Evolutionary conservation across 2,888 invertebrate species (phyloP), one percentile per base, ranked within the genome.

Genomic region (Gymnosoma rotundatum): DNA sequence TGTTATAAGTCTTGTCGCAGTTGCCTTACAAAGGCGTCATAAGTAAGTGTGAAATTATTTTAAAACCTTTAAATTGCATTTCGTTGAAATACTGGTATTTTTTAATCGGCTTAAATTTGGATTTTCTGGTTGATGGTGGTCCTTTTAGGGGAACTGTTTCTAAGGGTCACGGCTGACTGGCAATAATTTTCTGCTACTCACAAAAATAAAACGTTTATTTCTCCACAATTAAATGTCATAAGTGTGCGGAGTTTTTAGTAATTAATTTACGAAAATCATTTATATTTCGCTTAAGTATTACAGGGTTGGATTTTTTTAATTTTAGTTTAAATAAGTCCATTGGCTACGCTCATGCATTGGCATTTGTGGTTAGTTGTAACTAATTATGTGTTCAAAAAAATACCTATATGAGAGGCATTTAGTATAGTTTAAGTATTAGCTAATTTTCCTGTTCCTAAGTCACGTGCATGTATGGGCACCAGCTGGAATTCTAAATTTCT

Each of bases 21-120:
- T 14, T 52, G 2, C 4, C 21, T 6, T 9, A 25, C 21, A 45
- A 63, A 80, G 73, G 83, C 80, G 76, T 83, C 80, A 80, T 83
- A 80, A 76, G 69, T 80, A 83, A 83, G 83, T 80, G 83, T 83
- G 76, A 83, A 83, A 83, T 83, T 83, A 63, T 76, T 80, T 61
- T 52, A 52, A 78, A 80, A 76, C 45, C 67, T 72, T 69, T 16
- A 45, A 76, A 80, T 61, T 72, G 25, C 18, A 38, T 78, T 67
- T 60, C 38, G 1, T 64, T 50, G 8, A 14, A 48, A 69, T 36
- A 25, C 42, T 20, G 42, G 0, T 54, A 18, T 67, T 61, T 80
- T 80, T 45, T 76, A 83, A 83, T 80, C 83, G 73, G 76, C 76
- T 83, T 83, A 80, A 80, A 54, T 50, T 20, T 14, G 14, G 45